Conservation (phyloP, 1,140 invertebrate genomes). For the Amyelois transitella region DNA sequence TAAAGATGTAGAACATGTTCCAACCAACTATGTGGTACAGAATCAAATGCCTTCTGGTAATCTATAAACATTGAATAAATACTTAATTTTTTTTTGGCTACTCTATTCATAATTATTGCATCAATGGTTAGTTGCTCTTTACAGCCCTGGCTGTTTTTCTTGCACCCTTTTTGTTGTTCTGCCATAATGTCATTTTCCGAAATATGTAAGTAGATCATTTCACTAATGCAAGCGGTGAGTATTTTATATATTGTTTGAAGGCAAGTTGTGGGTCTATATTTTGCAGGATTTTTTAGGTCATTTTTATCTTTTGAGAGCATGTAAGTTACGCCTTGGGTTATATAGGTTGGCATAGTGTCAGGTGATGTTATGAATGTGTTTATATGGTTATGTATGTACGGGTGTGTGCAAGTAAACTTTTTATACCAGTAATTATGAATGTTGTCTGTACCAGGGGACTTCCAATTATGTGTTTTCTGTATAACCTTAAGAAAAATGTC, state of each 20-base stretch:
- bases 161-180: not conserved
- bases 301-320: slow-evolving; percentile 13
- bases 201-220: not conserved
- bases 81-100: not conserved
- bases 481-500: slow-evolving; percentile 3
- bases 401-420: slow-evolving; percentile 13
- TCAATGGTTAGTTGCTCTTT: slow-evolving; percentile 2
- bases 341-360: slow-evolving; percentile 9
- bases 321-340: slow-evolving; percentile 13
- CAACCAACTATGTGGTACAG: no score
- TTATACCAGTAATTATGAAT: slow-evolving; percentile 23
- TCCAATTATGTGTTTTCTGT: slow-evolving; percentile 13
- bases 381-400: slow-evolving; percentile 10
- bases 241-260: slow-evolving; percentile 5
- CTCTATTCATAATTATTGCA: not conserved
- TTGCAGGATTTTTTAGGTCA: slow-evolving; percentile 10
- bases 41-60: slow-evolving; percentile 1
- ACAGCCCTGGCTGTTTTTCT: not conserved
- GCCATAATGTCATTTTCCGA: not conserved
- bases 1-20: no score
- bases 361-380: slow-evolving; percentile 13
- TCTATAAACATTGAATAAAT: slow-evolving; percentile 2
- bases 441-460: slow-evolving; percentile 17
- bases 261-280: slow-evolving; percentile 2
- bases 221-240: not conserved